Evolutionary conservation across 2,888 invertebrate species (phyloP), one percentile per base, ranked within the genome.

Genomic region (Unio pictorum): DNA sequence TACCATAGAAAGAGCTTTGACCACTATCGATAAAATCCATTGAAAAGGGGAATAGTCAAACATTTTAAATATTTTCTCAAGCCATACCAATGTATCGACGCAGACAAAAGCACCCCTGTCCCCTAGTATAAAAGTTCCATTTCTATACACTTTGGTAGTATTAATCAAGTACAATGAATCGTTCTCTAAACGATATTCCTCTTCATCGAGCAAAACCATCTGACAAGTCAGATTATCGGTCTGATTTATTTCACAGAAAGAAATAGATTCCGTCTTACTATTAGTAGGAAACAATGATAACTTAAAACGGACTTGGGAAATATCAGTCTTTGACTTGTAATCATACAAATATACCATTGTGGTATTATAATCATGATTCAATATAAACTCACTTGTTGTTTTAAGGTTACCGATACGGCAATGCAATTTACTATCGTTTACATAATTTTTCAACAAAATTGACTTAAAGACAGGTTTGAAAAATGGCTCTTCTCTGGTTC

Each of bases 11-110:
- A 70, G 20, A 7, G 68, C 56, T 56, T 69, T 70, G 55, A 67
- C 62, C n/a, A 73, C 60, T 3, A 68, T 17, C 5, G 73, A 65
- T n/a, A 73, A 11, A 17, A 62, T 28, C 34, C 57, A 70, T 23
- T 70, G 62, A n/a, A 17, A 18, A 3, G 23, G 18, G 28, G 66
- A 62, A 54, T 69, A 67, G 18, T 55, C 54, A 62, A 70, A 73
- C 23, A 73, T 54, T 55, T 64, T 34, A 1, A 73, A 30, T 55
- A 64, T 59, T 26, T 59, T 8, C n/a, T 55, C 59, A 6, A n/a
- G 18, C 34, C 34, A 55, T 11, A 45, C 45, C 8, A 71, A 56
- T 45, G 6, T 61, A 54, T 68, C 62, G 20, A 61, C 59, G 57
- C 71, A 71, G 23, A 71, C 64, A 54, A 64, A 71, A 17, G 67